Conservation (phyloP, 2,797 vertebrate genomes). For the Myotis findleyi region DNA sequence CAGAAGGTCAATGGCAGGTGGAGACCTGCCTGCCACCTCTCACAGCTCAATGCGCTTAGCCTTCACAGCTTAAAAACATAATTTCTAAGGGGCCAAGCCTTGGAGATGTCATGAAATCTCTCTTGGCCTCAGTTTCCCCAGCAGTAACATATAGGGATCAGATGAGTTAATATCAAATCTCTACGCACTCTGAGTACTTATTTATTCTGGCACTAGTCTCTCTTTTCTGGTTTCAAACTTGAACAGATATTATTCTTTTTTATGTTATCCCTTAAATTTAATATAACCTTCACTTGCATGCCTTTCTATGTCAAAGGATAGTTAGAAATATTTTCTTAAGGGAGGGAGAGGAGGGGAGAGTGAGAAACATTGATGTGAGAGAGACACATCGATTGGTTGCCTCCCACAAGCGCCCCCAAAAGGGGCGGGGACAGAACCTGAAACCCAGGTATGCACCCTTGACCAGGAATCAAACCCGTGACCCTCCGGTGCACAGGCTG, state of each 20-base stretch:
- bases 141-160: neutral
- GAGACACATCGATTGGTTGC: too few species aligned
- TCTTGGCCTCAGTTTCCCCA: neutral
- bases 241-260: neutral
- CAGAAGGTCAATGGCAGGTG: neutral
- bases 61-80: neutral
- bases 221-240: slow-evolving; percentile 22
- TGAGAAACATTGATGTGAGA: too few species aligned
- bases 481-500: too few species aligned
- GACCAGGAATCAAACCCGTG: too few species aligned
- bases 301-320: neutral
- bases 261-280: neutral
- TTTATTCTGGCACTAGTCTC: neutral
- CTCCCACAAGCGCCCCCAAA: too few species aligned
- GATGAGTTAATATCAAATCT: neutral
- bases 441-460: too few species aligned
- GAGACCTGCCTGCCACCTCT: neutral
- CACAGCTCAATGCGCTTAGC: neutral
- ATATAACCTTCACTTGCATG: neutral
- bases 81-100: neutral
- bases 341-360: too few species aligned
- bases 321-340: neutral
- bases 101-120: neutral
- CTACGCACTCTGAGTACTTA: neutral
- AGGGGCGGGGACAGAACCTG: too few species aligned